Evolutionary conservation across 2,888 invertebrate species (phyloP), one percentile per base, ranked within the genome.

Genomic region (Tenthredo notha): DNA sequence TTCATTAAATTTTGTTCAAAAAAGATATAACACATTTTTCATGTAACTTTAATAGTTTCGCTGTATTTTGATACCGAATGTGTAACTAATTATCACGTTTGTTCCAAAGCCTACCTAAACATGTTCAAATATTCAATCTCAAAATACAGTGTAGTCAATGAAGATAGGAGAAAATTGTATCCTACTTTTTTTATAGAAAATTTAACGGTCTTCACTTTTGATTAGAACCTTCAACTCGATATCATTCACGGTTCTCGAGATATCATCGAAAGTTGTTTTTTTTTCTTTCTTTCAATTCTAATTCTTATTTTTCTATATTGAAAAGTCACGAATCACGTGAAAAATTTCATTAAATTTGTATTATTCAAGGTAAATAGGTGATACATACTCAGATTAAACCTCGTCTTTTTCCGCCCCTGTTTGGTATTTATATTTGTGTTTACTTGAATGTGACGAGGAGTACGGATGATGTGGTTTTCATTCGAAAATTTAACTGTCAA

Each of bases 401-500:
- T 4, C 18, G 67, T 67, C 15, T 18, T 29, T 67, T 33, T 33
- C 0, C 10, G 9, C 61, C 61, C 25, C 10, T 33, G 10, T 18
- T 33, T 12, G 7, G 33, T 67, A 33, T 40, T 43, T 21, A 12
- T 37, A 29, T 29, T 54, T 29, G 50, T 33, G 77, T 50, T 47
- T 47, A 75, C n/a, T 54, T 54, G 18, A 54, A 75, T 21, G 47
- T 75, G n/a, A 21, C 12, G 1, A 75, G 18, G 6, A 25, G 25
- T 5, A 7, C 9, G 15, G 29, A 33, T 50, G 50, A 33, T 33
- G 50, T 29, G 54, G 29, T 54, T 2, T n/a, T 9, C 33, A 29
- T 29, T 67, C 18, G 29, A 29, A 15, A 67, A 77, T n/a, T 77
- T 77, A 29, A 77, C 50, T 54, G 54, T 77, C 50, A 21, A 77